Conservation (phyloP, 2,113 vertebrate genomes). For the Lycaon pictus region DNA sequence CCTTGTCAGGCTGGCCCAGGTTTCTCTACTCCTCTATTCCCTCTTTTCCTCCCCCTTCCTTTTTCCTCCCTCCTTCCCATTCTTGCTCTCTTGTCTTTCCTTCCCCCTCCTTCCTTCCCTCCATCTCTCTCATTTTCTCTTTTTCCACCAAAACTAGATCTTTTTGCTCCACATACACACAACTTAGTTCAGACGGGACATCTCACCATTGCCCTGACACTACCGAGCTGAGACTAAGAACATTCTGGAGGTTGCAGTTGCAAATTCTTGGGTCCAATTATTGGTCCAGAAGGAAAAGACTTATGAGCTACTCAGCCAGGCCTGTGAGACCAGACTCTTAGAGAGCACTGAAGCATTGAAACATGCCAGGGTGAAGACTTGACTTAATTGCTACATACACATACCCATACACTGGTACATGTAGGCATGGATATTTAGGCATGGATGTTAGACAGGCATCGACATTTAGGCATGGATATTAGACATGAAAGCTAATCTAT, state of each 20-base stretch:
- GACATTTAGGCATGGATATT: neutral
- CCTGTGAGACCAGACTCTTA: neutral
- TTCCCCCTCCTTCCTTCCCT: neutral
- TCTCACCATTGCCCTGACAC: neutral
- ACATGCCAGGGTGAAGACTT: neutral
- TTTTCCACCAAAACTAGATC: neutral
- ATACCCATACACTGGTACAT: neutral
- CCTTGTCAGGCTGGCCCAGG: neutral
- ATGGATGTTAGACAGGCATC: neutral
- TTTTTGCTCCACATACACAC: neutral
- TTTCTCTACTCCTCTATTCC: neutral
- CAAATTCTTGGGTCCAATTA: constrained; percentile 14
- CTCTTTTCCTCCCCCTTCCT: neutral
- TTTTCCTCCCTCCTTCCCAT: neutral
- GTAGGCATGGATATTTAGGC: neutral
- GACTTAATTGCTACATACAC: neutral
- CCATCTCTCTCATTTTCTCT: neutral
- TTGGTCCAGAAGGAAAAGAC: neutral
- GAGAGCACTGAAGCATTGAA: neutral
- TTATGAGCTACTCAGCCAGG: neutral
- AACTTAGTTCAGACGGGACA: neutral
- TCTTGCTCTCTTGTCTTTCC: neutral
- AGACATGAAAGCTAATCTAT: neutral
- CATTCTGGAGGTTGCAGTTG: neutral
- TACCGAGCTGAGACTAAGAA: neutral